Evolutionary conservation across 2,113 vertebrate species (phyloP).

Genomic region (Camelus dromedarius): DNA sequence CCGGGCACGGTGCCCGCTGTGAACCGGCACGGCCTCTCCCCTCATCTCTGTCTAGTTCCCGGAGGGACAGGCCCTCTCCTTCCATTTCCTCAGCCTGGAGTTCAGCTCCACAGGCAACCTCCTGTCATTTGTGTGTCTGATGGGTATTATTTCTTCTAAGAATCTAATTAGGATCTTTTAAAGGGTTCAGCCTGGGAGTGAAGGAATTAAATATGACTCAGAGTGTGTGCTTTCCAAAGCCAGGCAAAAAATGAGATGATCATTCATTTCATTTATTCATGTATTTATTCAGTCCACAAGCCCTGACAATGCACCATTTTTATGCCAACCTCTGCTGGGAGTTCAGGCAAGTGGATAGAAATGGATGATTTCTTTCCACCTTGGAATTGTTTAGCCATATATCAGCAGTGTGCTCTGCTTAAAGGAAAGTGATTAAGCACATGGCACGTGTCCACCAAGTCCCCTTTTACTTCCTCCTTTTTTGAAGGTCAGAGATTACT

Average conservation of each 20-base stretch:
- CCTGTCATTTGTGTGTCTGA: slow-evolving; percentile 68
- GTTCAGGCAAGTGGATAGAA: neutral
- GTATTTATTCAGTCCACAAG: neutral
- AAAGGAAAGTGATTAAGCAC: neutral
- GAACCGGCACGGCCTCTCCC: slow-evolving; percentile 43
- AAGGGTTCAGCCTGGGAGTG: slow-evolving; percentile 71
- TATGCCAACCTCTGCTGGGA: neutral
- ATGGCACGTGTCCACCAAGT: neutral
- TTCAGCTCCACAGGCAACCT: slow-evolving; percentile 59
- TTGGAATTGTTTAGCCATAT: neutral
- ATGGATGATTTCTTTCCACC: neutral
- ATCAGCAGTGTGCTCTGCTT: neutral
- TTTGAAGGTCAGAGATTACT: neutral
- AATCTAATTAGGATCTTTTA: slow-evolving; percentile 80
- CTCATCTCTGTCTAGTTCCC: slow-evolving; percentile 15
- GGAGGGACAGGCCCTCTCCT: slow-evolving; percentile 9
- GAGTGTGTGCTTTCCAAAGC: slow-evolving; percentile 45
- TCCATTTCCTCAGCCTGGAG: slow-evolving; percentile 73
- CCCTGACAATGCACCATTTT: neutral
- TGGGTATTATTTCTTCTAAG: slow-evolving; percentile 77
- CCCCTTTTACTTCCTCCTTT: neutral
- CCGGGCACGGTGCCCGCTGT: neutral
- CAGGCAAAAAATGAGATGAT: slow-evolving; percentile 41
- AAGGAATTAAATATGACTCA: slow-evolving; percentile 76
- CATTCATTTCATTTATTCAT: neutral